These are phyloP conservation scores for Procavia capensis DNA, from an alignment of 2,113 vertebrate genomes.

Conservation along the genomic window DNA sequence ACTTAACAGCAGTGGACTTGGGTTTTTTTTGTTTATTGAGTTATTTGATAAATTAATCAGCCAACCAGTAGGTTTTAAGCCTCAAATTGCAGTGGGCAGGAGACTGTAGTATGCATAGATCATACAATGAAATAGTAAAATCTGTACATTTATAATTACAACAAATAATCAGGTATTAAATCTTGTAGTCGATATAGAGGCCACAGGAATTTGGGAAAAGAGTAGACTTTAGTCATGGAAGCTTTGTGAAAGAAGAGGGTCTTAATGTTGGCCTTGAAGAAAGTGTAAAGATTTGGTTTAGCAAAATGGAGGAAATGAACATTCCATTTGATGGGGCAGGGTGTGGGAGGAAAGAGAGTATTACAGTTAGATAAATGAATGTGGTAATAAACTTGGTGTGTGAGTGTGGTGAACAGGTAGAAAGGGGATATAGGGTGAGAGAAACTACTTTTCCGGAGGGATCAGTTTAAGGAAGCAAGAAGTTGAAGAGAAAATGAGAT, in stretches of 20 bases:
- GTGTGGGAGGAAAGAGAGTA: background rate
- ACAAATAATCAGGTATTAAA: background rate
- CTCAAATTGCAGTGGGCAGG: background rate
- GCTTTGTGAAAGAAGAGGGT: background rate
- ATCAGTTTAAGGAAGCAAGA: background rate
- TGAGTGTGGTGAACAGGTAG: background rate
- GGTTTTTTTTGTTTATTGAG: too few relatives aligned
- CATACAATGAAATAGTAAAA: background rate
- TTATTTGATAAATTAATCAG: background rate
- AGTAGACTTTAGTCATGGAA: background rate
- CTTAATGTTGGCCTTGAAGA: background rate
- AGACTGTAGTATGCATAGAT: background rate
- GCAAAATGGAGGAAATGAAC: background rate
- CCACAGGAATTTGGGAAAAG: background rate
- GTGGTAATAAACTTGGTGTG: background rate
- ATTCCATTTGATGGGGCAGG: background rate
- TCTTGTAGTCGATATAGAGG: background rate
- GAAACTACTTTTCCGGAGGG: background rate
- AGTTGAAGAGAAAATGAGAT: background rate
- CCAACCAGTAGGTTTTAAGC: background rate
- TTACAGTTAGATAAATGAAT: background rate
- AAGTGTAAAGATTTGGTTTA: background rate
- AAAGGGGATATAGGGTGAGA: background rate
- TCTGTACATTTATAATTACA: background rate
- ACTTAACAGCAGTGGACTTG: too few relatives aligned